A percentile compares a stretch with the other conserved stretches of the same genome.
These are phyloP conservation scores for Rafetus swinhoei DNA, from an alignment of 2,113 vertebrate species.

Conservation along the genomic window DNA sequence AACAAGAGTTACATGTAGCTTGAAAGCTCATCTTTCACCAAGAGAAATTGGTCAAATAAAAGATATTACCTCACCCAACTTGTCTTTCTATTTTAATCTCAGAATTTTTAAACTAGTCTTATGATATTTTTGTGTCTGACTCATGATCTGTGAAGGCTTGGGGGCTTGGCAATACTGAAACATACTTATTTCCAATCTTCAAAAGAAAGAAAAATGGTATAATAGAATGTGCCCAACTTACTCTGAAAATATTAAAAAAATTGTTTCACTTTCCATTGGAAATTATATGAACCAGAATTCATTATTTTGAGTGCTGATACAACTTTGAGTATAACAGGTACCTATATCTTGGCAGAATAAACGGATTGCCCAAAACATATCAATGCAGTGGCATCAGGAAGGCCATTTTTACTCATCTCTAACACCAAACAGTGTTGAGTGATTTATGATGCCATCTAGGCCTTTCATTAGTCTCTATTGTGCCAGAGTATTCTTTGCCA, in stretches of 20 bases:
- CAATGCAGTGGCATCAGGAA: background rate
- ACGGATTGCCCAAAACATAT: background rate
- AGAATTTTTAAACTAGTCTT: background rate
- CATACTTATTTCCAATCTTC: background rate
- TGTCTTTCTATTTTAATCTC: background rate
- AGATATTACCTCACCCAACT: background rate
- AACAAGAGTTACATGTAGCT: background rate
- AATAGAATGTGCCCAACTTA: background rate
- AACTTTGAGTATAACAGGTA: background rate
- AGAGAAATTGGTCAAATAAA: background rate
- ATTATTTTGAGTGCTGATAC: background rate
- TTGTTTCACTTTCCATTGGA: background rate
- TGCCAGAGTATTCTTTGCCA: background rate
- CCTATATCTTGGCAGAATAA: background rate
- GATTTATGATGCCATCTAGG: background rate
- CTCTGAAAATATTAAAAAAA: background rate
- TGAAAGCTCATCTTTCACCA: background rate
- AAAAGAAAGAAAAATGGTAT: background rate
- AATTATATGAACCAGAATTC: background rate
- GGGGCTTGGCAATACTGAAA: background rate
- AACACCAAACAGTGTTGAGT: background rate
- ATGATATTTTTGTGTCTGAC: background rate
- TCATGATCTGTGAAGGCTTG: background rate
- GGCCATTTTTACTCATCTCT: background rate
- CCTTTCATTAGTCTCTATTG: background rate